Evolutionary conservation across 2,113 vertebrate species (phyloP).

Genomic region (Thalassoma bifasciatum): DNA sequence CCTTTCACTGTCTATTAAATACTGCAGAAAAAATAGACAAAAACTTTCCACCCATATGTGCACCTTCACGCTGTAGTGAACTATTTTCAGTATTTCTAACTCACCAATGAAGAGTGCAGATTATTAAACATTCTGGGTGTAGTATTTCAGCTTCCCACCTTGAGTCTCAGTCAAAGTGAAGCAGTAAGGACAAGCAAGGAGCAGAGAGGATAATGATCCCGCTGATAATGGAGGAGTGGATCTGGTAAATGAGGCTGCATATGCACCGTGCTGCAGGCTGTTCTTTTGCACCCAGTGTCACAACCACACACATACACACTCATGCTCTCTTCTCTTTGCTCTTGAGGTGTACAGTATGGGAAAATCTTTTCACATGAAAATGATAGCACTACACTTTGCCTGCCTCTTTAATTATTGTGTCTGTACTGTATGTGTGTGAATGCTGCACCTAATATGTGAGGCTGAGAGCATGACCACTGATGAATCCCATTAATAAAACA

Average conservation of each 20-base stretch:
- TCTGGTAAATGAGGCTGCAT: conserved; percentile 71
- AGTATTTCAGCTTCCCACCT: conserved; percentile 55
- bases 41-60: not conserved
- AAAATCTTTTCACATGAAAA: conserved; percentile 42
- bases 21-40: too few relatives aligned
- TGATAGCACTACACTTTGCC: conserved; percentile 14
- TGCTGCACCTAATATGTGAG: conserved; percentile 12
- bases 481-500: conserved; percentile 63
- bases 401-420: conserved; percentile 7
- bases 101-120: not conserved
- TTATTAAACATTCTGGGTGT: conserved; percentile 28
- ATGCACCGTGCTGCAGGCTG: conserved; percentile 70
- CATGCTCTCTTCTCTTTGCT: conserved; percentile 19
- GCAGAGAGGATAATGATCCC: conserved; percentile 69
- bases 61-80: too few relatives aligned
- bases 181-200: conserved; percentile 40
- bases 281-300: conserved; percentile 56
- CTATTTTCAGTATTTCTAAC: conserved; percentile 32
- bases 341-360: conserved; percentile 19
- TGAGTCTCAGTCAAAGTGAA: conserved; percentile 45
- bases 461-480: conserved; percentile 8
- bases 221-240: conserved; percentile 71
- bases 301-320: conserved; percentile 6
- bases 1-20: not conserved
- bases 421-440: not conserved